Evolutionary conservation across 37 sponge, comb jelly and placozoan species (phyloP), one percentile per base, ranked within the genome.

Genomic region (Theonella swinhoei): DNA sequence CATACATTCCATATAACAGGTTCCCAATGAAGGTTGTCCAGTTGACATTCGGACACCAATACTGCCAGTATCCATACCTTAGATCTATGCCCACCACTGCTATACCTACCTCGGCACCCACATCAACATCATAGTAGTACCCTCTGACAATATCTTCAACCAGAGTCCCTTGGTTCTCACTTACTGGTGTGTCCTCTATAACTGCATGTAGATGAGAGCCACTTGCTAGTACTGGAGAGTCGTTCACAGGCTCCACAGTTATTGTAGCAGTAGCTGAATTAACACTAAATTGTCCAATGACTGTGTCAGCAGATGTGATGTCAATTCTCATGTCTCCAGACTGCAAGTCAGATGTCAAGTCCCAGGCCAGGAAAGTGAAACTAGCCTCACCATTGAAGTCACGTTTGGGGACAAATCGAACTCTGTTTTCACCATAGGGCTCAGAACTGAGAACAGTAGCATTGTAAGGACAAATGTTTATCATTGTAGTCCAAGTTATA

Each of bases 1-100:
- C 32, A 47, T 47, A 47, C 20, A 88, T 79, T 0, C 89, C 94
- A 64, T 90, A 93, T 1, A 79, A n/a, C 34, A 91, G 31, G 74
- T 96, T 89, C 8, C 97, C 97, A 62, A 96, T 88, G 63, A 96
- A 96, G 4, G 43, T 60, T 19, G 74, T 37, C 94, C 94, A 96
- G 17, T 77, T 42, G 9, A 42, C 22, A 9, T 66, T 69, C 3
- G 88, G 86, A 72, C 97, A 96, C 64, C 77, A 37, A 79, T 85
- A 96, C 68, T 96, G 83, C 97, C 97, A 96, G 3, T 31, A 62
- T 25, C 97, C 97, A 80, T 68, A 83, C 39, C 94, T 77, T 24
- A 80, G 25, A 41, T 96, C 97, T 28, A 96, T 92, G 23, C 89
- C 92, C 43, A 90, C 81, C 30, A 96, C 91, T 31, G 94, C 97